phyloP scores from a whole-genome alignment of 2,888 invertebrate genomes.

The Pristionchus maxplancki region DNA sequence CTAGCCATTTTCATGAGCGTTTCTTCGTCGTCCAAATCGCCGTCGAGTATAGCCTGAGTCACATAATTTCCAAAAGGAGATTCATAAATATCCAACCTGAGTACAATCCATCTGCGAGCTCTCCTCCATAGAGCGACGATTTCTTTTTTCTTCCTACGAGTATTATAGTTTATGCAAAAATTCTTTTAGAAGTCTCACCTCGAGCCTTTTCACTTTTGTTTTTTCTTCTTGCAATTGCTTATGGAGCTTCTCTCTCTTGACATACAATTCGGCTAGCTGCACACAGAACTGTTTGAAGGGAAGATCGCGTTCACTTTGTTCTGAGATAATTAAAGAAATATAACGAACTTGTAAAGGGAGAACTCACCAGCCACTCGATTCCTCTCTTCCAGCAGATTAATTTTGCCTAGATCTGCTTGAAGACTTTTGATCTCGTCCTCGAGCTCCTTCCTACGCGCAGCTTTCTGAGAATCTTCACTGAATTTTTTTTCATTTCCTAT shows the following conservation, averaged over 20 bases:
- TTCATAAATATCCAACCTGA: not conserved
- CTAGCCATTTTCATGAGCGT: conserved; percentile 17
- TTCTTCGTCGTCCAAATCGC: conserved; percentile 11
- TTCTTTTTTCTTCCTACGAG: conserved; percentile 17
- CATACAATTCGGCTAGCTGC: conserved; percentile 6
- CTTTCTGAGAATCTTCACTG: not conserved
- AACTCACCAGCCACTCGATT: not conserved
- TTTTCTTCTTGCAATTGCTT: conserved; percentile 4
- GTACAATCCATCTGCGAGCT: conserved; percentile 19
- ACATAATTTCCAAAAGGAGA: not conserved
- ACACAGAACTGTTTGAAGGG: conserved; percentile 33
- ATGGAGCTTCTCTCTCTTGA: not conserved
- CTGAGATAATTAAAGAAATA: not conserved
- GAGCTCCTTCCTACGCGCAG: not conserved
- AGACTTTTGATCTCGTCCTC: not conserved
- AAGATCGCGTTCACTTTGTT: conserved; percentile 27
- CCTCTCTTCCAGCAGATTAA: not conserved
- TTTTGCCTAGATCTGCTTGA: not conserved
- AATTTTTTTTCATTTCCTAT: not conserved
- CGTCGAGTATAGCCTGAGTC: conserved; percentile 14
- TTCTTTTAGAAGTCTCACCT: not conserved
- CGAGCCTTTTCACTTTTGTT: not conserved
- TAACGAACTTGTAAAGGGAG: not conserved
- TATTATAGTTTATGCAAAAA: not conserved
- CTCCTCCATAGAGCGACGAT: not conserved